These are phyloP conservation scores for Drosophila dives DNA, from an alignment of 2,888 invertebrate genomes.

Conservation along the genomic window DNA sequence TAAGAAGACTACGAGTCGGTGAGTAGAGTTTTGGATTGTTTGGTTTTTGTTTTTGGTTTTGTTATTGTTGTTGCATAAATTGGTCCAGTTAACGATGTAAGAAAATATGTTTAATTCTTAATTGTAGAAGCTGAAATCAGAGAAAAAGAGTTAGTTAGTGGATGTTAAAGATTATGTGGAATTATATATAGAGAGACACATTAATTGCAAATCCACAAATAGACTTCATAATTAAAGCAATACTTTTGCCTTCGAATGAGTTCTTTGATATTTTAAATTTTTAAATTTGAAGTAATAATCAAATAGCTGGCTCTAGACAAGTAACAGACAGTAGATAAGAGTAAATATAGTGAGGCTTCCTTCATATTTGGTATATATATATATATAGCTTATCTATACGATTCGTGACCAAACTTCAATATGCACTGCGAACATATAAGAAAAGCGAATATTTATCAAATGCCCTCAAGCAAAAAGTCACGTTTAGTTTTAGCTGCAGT, in stretches of 20 bases:
- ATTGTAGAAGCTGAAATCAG: slow-evolving; percentile 34
- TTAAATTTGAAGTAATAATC: not conserved
- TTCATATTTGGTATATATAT: not conserved
- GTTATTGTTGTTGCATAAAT: slow-evolving; percentile 50
- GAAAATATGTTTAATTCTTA: slow-evolving; percentile 45
- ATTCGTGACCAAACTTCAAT: slow-evolving; percentile 12
- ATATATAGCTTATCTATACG: not conserved
- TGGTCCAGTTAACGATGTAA: slow-evolving; percentile 68
- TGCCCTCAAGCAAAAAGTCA: slow-evolving; percentile 4
- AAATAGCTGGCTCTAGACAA: not conserved
- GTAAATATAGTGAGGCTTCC: not conserved
- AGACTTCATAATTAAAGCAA: not conserved
- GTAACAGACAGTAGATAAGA: not conserved
- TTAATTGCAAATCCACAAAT: not conserved
- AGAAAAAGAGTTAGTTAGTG: not conserved
- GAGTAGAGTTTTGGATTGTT: slow-evolving; percentile 60
- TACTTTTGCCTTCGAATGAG: not conserved
- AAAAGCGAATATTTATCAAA: not conserved
- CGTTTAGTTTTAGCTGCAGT: slow-evolving; percentile 8
- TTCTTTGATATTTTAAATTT: not conserved
- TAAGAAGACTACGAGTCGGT: slow-evolving; percentile 63
- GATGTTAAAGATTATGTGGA: not conserved
- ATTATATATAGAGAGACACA: not conserved
- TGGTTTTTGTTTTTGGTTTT: slow-evolving; percentile 32
- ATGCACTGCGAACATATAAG: not conserved